Conservation (phyloP, 2,888 invertebrate species). For the Plagiodera versicolora region DNA sequence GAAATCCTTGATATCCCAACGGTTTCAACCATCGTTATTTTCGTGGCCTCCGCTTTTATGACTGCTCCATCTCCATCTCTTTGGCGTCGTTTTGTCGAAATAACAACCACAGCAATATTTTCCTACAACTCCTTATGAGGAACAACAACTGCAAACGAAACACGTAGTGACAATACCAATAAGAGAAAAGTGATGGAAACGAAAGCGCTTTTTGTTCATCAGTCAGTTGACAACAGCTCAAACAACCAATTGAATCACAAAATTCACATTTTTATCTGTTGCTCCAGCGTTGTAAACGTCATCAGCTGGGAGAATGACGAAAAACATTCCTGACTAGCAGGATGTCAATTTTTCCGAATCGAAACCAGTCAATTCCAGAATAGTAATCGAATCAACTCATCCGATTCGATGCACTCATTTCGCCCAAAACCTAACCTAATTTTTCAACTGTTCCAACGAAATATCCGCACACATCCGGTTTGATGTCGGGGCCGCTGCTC, state of each 20-base stretch:
- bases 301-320: no score
- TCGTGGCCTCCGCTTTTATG: background rate
- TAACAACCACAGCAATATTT: background rate
- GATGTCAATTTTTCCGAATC: no score
- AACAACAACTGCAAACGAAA: background rate
- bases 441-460: background rate
- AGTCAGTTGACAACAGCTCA: no score
- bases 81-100: background rate
- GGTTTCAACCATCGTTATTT: background rate
- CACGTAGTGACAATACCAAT: background rate
- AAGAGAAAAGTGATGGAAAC: background rate
- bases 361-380: no score
- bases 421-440: background rate
- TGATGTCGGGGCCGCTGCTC: background rate
- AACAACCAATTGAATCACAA: no score
- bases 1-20: constrained; percentile 2
- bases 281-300: no score
- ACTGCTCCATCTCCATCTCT: background rate
- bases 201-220: no score
- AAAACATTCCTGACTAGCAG: no score
- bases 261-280: no score
- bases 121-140: background rate
- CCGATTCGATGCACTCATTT: no score
- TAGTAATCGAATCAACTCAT: no score
- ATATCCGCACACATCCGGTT: background rate